A percentile compares a stretch with the other conserved stretches of the same genome.
These are phyloP conservation scores for Sitta europaea DNA, from an alignment of 2,113 vertebrate species.

Conservation along the genomic window DNA sequence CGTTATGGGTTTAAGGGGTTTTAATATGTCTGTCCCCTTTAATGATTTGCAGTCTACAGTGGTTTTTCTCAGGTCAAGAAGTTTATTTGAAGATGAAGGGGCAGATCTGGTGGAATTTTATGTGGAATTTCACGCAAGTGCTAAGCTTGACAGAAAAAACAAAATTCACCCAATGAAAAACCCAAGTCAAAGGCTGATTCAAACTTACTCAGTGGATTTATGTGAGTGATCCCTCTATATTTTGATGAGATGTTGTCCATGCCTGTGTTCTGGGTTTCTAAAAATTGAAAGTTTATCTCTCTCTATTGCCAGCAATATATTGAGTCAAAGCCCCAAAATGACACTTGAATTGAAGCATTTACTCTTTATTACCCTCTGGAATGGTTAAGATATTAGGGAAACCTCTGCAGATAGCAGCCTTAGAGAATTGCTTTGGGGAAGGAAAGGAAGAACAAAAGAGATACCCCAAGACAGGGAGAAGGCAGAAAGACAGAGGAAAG, in stretches of 20 bases:
- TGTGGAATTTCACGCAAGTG: not conserved
- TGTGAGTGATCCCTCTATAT: accelerated
- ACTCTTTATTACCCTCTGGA: not conserved
- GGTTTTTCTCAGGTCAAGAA: not conserved
- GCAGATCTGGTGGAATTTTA: not conserved
- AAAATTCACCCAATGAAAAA: not conserved
- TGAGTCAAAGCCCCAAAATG: accelerated
- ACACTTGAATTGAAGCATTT: not conserved
- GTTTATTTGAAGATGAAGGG: not conserved
- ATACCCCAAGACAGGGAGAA: not conserved
- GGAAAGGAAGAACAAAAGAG: not conserved
- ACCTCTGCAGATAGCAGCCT: not conserved
- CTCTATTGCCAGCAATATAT: not conserved
- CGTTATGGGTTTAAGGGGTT: accelerated
- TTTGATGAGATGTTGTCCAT: not conserved
- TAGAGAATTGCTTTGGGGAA: not conserved
- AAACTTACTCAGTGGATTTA: not conserved
- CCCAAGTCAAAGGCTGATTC: not conserved
- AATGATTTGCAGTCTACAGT: not conserved
- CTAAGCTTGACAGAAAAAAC: not conserved
- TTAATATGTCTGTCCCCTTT: not conserved
- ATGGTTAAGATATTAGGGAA: not conserved
- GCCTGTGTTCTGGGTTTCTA: not conserved
- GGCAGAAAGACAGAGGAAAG: not conserved
- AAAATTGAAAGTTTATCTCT: not conserved